Evolutionary conservation across 2,888 invertebrate species (phyloP).

Genomic region (Dusona sp.): DNA sequence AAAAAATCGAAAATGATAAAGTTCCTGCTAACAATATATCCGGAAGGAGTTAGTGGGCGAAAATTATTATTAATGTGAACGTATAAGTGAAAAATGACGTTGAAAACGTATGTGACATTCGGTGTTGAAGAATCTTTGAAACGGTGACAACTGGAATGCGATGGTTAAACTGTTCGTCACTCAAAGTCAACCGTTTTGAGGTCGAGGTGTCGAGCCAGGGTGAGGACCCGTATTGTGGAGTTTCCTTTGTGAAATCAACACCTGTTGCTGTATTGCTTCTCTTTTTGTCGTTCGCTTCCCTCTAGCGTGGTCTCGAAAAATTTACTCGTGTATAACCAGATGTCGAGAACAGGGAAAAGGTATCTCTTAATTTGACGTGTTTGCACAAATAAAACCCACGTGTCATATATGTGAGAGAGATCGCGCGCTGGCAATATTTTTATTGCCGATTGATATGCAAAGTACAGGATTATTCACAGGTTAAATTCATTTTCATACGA

Average conservation of each 20-base stretch:
- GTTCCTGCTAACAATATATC: neutral
- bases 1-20: neutral
- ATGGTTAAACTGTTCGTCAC: conserved; percentile 18
- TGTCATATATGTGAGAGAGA: neutral
- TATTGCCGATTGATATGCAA: neutral
- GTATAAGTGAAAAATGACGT: neutral
- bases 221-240: conserved; percentile 58
- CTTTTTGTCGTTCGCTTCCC: conserved; percentile 26
- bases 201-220: conserved; percentile 52
- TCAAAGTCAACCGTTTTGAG: conserved; percentile 56
- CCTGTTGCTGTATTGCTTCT: conserved; percentile 42
- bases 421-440: neutral
- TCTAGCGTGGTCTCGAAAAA: conserved; percentile 23
- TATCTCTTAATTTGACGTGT: conserved; percentile 54
- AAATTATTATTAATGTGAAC: neutral
- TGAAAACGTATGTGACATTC: neutral
- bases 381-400: conserved; percentile 41
- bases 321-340: conserved; percentile 45
- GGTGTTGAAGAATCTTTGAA: conserved; percentile 9
- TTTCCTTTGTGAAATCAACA: conserved; percentile 62
- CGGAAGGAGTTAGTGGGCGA: neutral
- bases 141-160: neutral
- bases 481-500: neutral
- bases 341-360: conserved; percentile 37
- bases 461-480: neutral